Evolutionary conservation across 2,797 vertebrate genomes (phyloP), one percentile per base, ranked within the genome.

Genomic region (Triplophysa bombifrons): DNA sequence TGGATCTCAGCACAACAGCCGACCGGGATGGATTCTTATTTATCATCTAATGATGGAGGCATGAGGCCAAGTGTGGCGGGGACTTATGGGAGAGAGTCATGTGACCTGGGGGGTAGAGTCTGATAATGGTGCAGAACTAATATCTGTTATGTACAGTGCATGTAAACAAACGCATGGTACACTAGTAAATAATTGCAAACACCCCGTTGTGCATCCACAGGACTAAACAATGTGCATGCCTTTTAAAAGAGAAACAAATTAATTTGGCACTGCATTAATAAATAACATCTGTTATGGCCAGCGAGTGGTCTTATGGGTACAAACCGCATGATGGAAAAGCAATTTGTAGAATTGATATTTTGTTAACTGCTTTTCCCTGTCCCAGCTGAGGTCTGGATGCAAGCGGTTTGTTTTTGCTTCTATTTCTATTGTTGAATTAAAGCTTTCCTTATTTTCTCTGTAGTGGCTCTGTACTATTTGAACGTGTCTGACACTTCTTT

Each of bases 51-150:
- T 30, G 81, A 50, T 27, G 38, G 51, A 67, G 38, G 34, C 73
- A 19, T 4, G 14, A 20, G 63, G 44, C 14, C 19, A 64, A 38
- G 17, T 38, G 34, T 65, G 63, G 63, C 4, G 10, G 25, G 13
- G 73, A 51, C 44, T 55, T 66, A 53, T 44, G 20, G 14, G 34
- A 66, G 13, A 22, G 66, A 55, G 48, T 76, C 74, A 61, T 61
- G 41, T 46, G 41, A 56, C 63, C 38, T n/a, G 19, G 14, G 30
- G 25, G 60, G 14, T 27, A 63, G 27, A 41, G 30, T 34, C 19
- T 60, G 11, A 27, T n/a, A 60, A 60, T 60, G 56, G 56, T 14
- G 60, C 30, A 38, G 25, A 63, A 19, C 8, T 34, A 38, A 61
- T 19, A 25, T 30, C 14, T 58, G 20, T 25, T 58, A 63, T 17